Evolutionary conservation across 2,888 invertebrate genomes (phyloP).

Genomic region (Tortricodes alternella): DNA sequence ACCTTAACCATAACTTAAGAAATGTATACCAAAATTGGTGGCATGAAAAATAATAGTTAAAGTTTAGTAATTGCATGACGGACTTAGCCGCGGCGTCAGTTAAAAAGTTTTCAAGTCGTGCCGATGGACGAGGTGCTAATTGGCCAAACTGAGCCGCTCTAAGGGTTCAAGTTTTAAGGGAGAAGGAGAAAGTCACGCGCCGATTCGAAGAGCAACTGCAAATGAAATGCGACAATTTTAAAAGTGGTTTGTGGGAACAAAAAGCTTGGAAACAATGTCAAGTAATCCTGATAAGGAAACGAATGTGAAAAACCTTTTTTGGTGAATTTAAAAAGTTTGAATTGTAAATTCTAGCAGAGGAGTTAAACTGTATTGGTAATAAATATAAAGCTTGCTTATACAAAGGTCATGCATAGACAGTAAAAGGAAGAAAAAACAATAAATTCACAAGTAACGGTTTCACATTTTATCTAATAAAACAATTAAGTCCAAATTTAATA

Average conservation of each 20-base stretch:
- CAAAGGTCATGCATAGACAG: too few relatives aligned
- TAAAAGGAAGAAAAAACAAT: too few relatives aligned
- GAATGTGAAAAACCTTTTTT: too few relatives aligned
- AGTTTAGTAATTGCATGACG: conserved; percentile 11
- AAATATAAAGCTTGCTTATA: too few relatives aligned
- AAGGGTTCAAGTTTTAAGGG: conserved; percentile 32
- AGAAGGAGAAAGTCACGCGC: conserved; percentile 21
- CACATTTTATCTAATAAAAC: too few relatives aligned
- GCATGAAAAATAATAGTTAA: conserved; percentile 3
- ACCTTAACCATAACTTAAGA: background rate
- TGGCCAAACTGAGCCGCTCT: conserved; percentile 35
- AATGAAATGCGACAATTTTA: background rate
- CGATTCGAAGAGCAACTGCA: conserved; percentile 3
- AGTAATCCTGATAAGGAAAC: background rate
- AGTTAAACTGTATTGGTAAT: too few relatives aligned
- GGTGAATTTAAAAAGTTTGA: too few relatives aligned
- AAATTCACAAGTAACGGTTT: too few relatives aligned
- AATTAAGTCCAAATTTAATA: too few relatives aligned
- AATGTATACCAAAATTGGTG: background rate
- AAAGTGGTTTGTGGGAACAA: background rate
- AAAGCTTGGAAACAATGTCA: background rate
- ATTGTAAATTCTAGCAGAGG: too few relatives aligned
- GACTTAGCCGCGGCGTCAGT: background rate
- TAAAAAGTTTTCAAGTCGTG: conserved; percentile 18
- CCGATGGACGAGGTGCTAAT: conserved; percentile 44